phyloP scores from a whole-genome alignment of 2,113 vertebrate genomes.

The Tautogolabrus adspersus region DNA sequence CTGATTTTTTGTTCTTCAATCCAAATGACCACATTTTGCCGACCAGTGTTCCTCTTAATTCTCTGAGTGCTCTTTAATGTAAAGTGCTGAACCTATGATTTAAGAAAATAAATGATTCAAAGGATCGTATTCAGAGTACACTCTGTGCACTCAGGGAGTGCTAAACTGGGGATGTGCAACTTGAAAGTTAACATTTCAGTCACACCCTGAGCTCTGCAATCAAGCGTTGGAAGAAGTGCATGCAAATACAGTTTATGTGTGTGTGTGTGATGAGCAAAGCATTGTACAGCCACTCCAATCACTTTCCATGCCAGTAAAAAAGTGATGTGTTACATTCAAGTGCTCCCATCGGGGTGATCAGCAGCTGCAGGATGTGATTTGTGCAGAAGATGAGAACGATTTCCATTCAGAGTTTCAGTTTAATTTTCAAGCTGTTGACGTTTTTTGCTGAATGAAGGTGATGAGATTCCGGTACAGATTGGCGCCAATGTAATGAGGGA shows the following conservation, averaged over 20 bases:
- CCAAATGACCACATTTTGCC: constrained; percentile 30
- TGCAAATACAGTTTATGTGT: neutral
- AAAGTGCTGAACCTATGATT: constrained; percentile 13
- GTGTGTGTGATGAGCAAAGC: constrained; percentile 32
- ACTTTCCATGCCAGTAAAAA: constrained; percentile 38
- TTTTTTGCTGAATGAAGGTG: constrained; percentile 30
- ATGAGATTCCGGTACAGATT: constrained; percentile 56
- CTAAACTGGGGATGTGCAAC: constrained; percentile 5
- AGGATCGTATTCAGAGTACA: constrained; percentile 8
- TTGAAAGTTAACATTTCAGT: constrained; percentile 43
- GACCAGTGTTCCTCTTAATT: constrained; percentile 35
- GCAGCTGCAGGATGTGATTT: constrained; percentile 58
- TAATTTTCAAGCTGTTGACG: constrained; percentile 60
- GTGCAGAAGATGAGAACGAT: constrained; percentile 52
- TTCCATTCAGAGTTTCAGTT: constrained; percentile 57
- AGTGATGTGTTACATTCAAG: constrained; percentile 49
- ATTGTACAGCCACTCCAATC: constrained; percentile 42
- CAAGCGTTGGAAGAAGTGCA: constrained; percentile 16
- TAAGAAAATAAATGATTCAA: neutral
- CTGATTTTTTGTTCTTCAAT: constrained; percentile 21
- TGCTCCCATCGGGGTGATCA: constrained; percentile 61
- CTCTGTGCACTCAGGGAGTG: neutral
- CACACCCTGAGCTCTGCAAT: constrained; percentile 30
- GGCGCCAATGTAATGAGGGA: neutral
- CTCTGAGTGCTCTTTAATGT: constrained; percentile 19